phyloP scores from a whole-genome alignment of 2,888 invertebrate species.

The Epirrhoe tristata region DNA sequence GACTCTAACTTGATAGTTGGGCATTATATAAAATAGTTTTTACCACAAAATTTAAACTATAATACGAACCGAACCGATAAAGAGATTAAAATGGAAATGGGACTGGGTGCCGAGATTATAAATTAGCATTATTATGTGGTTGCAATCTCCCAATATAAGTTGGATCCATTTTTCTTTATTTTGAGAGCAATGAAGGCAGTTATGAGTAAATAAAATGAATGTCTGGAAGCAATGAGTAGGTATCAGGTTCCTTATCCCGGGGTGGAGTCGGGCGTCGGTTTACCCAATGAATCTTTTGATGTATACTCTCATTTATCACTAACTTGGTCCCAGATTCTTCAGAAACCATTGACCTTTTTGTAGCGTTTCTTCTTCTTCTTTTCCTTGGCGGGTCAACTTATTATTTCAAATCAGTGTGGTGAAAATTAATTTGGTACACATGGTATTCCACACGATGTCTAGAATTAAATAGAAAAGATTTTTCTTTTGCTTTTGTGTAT shows the following conservation, averaged over 20 bases:
- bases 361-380: not conserved
- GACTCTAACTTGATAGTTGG: not conserved
- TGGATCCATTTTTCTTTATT: too few relatives aligned
- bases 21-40: not conserved
- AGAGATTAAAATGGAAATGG: constrained; percentile 30
- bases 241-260: constrained; percentile 4
- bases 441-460: too few relatives aligned
- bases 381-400: too few relatives aligned
- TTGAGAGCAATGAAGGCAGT: not conserved
- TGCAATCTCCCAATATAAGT: constrained; percentile 3
- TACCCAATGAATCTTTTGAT: constrained; percentile 7
- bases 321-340: not conserved
- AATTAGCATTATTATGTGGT: constrained; percentile 29
- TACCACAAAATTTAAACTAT: constrained; percentile 2
- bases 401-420: too few relatives aligned
- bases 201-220: constrained; percentile 7
- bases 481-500: too few relatives aligned
- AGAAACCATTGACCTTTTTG: not conserved
- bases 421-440: too few relatives aligned
- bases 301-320: not conserved
- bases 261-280: constrained; percentile 5
- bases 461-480: too few relatives aligned
- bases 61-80: constrained; percentile 23
- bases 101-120: constrained; percentile 30
- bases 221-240: constrained; percentile 18